These are phyloP conservation scores for Drepanosiphum platanoidis DNA, from an alignment of 2,888 invertebrate species.

Conservation along the genomic window DNA sequence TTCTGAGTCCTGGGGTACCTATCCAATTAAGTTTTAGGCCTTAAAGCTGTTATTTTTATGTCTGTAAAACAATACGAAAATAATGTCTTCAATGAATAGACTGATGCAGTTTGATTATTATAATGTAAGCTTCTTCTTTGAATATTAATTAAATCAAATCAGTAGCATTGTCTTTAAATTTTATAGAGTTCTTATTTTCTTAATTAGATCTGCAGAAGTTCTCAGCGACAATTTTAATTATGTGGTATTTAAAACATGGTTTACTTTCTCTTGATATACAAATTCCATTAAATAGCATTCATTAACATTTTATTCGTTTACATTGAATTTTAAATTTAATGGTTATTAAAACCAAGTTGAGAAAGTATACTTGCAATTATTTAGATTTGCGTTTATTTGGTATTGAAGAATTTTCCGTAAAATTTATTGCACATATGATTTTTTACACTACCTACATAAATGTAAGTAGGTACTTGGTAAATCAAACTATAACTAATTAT, in stretches of 20 bases:
- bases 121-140: not conserved
- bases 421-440: not conserved
- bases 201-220: slow-evolving; percentile 7
- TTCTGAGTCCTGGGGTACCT: not conserved
- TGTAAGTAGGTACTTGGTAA: no score
- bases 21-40: not conserved
- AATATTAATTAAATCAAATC: not conserved
- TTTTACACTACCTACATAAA: not conserved
- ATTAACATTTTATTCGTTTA: not conserved
- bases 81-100: not conserved
- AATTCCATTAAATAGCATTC: not conserved
- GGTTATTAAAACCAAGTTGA: not conserved
- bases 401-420: not conserved
- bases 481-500: not conserved
- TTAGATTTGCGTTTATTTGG: not conserved
- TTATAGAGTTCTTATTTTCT: not conserved
- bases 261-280: slow-evolving; percentile 11
- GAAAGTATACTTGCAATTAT: not conserved
- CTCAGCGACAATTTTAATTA: not conserved
- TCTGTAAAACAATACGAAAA: not conserved
- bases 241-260: not conserved
- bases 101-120: not conserved
- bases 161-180: not conserved
- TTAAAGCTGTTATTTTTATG: not conserved
- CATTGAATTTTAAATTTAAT: slow-evolving; percentile 2